Evolutionary conservation across 2,797 vertebrate genomes (phyloP), one percentile per base, ranked within the genome.

Genomic region (Crax fasciolata): DNA sequence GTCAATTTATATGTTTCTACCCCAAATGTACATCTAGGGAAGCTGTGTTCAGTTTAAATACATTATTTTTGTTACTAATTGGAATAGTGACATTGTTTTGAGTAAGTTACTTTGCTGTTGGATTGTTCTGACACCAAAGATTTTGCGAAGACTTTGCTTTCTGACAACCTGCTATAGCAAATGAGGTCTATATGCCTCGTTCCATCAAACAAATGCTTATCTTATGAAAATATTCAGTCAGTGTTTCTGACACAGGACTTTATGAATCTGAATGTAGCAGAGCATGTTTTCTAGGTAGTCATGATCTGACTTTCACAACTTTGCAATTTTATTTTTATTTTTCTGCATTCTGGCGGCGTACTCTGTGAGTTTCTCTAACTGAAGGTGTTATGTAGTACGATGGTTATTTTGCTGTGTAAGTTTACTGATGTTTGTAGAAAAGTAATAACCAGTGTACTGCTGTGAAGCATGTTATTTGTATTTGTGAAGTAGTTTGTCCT

Each of bases 301-400:
- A 4, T 11, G 4, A 67, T 81, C 83, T 84, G 74, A 67, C 23
- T 90, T 86, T 11, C 28, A 72, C 65, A 30, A 68, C 24, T 96
- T 70, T 91, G 21, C 66, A 18, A 61, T 87, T 73, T 85, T 92
- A 88, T 88, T 46, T 89, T 67, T 63, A 23, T 96, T 93, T 92
- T 70, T 89, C 81, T 97, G 74, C 86, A 85, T 96, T 92, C 84
- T 95, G 90, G 73, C 66, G 25, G 7, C 49, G 68, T 75, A 63
- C 12, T 46, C n/a, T 78, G 85, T 96, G 70, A 96, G 85, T 97
- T 96, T 85, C 71, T 87, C 6, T 87, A 51, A 67, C 27, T 81
- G 44, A 13, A 89, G 63, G 39, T 78, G 38, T n/a, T 72, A 15
- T 3, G 14, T 87, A 39, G 23, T 48, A 8, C 57, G 82, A 54